Percentiles rank a stretch among this genome's conserved stretches.
Evolutionary conservation across 2,888 invertebrate species (phyloP).

Genomic region (Abscondita cerata): DNA sequence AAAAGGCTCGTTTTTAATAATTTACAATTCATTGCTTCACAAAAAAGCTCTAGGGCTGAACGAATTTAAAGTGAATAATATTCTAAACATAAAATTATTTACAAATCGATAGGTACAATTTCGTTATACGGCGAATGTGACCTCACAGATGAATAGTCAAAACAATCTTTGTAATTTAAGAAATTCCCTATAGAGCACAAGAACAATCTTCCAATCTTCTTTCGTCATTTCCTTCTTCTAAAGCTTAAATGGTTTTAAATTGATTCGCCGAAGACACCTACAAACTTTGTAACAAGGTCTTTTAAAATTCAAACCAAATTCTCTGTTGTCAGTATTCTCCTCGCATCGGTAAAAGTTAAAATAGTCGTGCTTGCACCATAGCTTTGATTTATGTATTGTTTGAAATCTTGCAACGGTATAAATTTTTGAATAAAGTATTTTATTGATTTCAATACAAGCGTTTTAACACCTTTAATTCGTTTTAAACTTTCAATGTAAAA

Average conservation of each 20-base stretch:
- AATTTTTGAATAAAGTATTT: too few relatives aligned
- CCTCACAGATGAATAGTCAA: conserved; percentile 11
- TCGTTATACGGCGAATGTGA: background rate
- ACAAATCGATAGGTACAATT: background rate
- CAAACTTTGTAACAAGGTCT: conserved; percentile 7
- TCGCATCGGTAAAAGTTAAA: conserved; percentile 7
- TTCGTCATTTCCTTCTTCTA: conserved; percentile 8
- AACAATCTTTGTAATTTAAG: conserved; percentile 8
- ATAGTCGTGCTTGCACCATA: background rate
- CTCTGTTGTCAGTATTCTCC: background rate
- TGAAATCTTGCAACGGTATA: too few relatives aligned
- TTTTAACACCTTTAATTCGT: too few relatives aligned
- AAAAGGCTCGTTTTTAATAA: too few relatives aligned
- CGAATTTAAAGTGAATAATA: too few relatives aligned
- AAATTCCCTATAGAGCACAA: conserved; percentile 3
- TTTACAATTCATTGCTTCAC: too few relatives aligned
- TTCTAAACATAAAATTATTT: too few relatives aligned
- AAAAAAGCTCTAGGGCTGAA: too few relatives aligned
- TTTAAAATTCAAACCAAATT: conserved; percentile 9
- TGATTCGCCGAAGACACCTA: conserved; percentile 8
- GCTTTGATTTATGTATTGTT: too few relatives aligned
- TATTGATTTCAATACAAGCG: too few relatives aligned
- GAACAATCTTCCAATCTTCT: conserved; percentile 7
- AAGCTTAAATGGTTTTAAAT: conserved; percentile 13
- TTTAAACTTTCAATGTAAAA: too few relatives aligned